Evolutionary conservation across 2,797 vertebrate genomes (phyloP).

Genomic region (Cacajao melanocephalus): DNA sequence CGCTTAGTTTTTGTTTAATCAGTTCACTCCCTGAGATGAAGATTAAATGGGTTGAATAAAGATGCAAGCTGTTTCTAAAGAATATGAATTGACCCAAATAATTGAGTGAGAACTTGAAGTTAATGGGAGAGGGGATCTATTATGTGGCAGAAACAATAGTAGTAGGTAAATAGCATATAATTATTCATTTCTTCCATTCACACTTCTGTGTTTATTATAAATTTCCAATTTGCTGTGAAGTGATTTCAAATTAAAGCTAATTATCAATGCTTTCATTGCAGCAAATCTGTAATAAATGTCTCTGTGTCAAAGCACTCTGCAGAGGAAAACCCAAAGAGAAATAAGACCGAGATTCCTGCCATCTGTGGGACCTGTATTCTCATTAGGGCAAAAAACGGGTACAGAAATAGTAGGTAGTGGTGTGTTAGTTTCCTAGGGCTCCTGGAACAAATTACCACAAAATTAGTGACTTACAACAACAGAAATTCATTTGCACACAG

Average conservation of each 20-base stretch:
- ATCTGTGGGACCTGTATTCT: not conserved
- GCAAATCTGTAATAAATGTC: not conserved
- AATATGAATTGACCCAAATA: slow-evolving; percentile 67
- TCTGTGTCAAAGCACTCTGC: not conserved
- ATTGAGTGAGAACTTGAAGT: slow-evolving; percentile 54
- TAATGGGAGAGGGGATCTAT: slow-evolving; percentile 12
- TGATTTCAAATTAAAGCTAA: slow-evolving; percentile 69
- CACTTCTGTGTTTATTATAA: slow-evolving; percentile 56
- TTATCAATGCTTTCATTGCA: slow-evolving; percentile 37
- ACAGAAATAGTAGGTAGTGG: not conserved
- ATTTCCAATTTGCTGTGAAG: slow-evolving; percentile 62
- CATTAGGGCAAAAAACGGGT: not conserved
- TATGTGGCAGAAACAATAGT: not conserved
- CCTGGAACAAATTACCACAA: not conserved
- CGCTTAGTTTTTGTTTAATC: not conserved
- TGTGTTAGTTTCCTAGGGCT: not conserved
- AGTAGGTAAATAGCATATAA: slow-evolving; percentile 63
- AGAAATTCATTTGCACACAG: not conserved
- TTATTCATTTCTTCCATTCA: slow-evolving; percentile 63
- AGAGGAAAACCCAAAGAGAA: not conserved
- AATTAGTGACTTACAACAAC: not conserved
- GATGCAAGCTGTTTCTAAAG: slow-evolving; percentile 42
- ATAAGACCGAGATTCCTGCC: not conserved
- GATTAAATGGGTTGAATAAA: slow-evolving; percentile 38
- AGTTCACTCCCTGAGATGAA: slow-evolving; percentile 32